Evolutionary conservation across 2,797 vertebrate species (phyloP).

Genomic region (Strix occidentalis): DNA sequence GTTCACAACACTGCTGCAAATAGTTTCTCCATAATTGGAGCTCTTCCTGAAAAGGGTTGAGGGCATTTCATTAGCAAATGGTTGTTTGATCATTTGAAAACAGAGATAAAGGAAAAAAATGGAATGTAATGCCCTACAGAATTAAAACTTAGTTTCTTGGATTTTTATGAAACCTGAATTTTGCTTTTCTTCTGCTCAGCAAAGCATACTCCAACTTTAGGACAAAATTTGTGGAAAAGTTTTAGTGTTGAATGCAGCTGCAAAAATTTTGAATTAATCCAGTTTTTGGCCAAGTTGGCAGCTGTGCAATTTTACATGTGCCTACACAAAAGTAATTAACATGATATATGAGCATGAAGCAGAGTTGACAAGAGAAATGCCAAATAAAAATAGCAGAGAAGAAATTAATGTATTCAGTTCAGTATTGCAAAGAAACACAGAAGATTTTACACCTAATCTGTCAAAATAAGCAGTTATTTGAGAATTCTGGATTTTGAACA

Average conservation of each 20-base stretch:
- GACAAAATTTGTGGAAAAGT: not conserved
- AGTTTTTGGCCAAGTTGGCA: not conserved
- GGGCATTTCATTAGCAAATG: not conserved
- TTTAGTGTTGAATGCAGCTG: not conserved
- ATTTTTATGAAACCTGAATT: not conserved
- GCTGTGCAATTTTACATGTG: not conserved
- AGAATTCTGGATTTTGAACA: not conserved
- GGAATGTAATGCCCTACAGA: not conserved
- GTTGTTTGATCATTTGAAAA: not conserved
- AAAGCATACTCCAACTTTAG: not conserved
- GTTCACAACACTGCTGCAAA: not conserved
- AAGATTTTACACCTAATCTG: not conserved
- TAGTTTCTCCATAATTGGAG: not conserved
- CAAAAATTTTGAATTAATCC: not conserved
- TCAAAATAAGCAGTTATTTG: conserved; percentile 4
- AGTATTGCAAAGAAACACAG: not conserved
- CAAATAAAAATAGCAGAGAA: not conserved
- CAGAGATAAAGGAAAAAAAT: not conserved
- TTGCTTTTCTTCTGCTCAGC: not conserved
- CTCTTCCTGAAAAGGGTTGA: not conserved
- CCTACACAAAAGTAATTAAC: not conserved
- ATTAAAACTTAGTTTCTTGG: not conserved
- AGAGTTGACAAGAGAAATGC: not conserved
- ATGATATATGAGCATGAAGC: not conserved
- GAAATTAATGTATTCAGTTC: not conserved